Evolutionary conservation across 2,797 vertebrate species (phyloP).

Genomic region (Garrulus glandarius): DNA sequence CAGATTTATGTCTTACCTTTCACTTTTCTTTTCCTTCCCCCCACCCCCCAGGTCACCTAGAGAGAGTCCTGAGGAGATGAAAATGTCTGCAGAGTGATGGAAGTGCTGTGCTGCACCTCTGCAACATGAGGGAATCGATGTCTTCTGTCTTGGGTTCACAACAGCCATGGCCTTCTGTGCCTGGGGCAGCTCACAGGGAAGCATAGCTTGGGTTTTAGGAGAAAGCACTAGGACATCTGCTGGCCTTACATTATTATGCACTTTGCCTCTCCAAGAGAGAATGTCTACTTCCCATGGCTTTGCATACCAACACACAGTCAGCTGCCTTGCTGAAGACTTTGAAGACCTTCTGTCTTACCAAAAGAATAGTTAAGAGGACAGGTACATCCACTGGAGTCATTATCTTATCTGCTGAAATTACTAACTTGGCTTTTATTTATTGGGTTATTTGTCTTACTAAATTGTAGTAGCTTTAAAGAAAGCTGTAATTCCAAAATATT

Average conservation of each 20-base stretch:
- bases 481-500: constrained; percentile 4
- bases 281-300: constrained; percentile 26
- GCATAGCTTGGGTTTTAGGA: not conserved
- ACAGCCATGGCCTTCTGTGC: constrained; percentile 21
- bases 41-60: constrained; percentile 39
- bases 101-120: not conserved
- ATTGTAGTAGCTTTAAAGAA: constrained; percentile 13
- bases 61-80: constrained; percentile 73
- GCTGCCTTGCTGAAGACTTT: not conserved
- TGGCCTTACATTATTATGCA: constrained; percentile 20
- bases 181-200: not conserved
- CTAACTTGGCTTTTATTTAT: constrained; percentile 42
- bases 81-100: constrained; percentile 65
- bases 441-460: constrained; percentile 31
- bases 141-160: constrained; percentile 14
- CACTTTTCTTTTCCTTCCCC: not conserved
- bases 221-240: not conserved
- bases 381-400: constrained; percentile 53
- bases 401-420: not conserved
- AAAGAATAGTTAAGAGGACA: constrained; percentile 30
- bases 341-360: constrained; percentile 7
- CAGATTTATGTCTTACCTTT: not conserved
- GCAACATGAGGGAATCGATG: not conserved
- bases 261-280: constrained; percentile 2
- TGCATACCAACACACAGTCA: constrained; percentile 11